Percentiles rank a stretch among this genome's conserved stretches.
These are phyloP conservation scores for Schlechtendalia chinensis DNA, from an alignment of 1,140 invertebrate species.

Conservation along the genomic window DNA sequence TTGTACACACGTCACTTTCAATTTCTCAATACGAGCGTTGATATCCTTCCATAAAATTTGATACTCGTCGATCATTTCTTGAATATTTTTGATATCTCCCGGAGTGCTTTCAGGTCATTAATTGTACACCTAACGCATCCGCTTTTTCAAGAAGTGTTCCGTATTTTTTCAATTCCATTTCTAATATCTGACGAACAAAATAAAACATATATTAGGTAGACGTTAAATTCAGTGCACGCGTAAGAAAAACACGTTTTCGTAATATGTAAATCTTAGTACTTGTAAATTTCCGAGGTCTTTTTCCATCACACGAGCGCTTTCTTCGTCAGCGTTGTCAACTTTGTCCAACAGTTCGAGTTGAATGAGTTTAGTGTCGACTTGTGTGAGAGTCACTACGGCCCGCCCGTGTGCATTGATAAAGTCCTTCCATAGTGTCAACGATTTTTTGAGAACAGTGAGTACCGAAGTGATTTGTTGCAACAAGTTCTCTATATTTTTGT, in stretches of 20 bases:
- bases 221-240: no score
- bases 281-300: constrained; percentile 49
- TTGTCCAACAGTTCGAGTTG: constrained; percentile 65
- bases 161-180: constrained; percentile 61
- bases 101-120: constrained; percentile 62
- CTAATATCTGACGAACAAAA: constrained; percentile 57
- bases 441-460: constrained; percentile 9
- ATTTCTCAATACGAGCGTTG: constrained; percentile 59
- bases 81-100: constrained; percentile 61
- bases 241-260: no score
- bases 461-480: background rate
- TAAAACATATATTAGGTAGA: background rate
- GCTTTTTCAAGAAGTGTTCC: constrained; percentile 60
- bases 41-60: constrained; percentile 67
- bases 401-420: constrained; percentile 70
- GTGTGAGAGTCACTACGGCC: constrained; percentile 67
- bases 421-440: constrained; percentile 58
- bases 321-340: constrained; percentile 56
- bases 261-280: background rate
- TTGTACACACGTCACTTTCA: constrained; percentile 56
- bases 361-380: constrained; percentile 68
- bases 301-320: constrained; percentile 42
- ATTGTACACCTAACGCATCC: constrained; percentile 62
- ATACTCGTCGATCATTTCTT: constrained; percentile 69
- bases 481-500: constrained; percentile 58